Conservation (phyloP, 2,797 vertebrate species). For the Molossus alvarezi region DNA sequence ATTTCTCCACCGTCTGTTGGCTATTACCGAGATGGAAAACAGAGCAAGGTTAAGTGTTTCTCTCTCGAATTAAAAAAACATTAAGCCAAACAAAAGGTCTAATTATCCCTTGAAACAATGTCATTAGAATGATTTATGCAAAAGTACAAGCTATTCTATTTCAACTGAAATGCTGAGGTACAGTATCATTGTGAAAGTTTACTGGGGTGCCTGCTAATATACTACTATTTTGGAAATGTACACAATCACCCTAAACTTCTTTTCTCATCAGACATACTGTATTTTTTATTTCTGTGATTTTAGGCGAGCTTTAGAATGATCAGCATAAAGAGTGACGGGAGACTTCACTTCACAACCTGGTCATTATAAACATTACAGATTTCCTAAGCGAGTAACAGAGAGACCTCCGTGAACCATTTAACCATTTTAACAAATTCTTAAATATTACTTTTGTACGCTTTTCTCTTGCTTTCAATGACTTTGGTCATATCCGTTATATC, state of each 20-base stretch:
- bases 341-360: neutral
- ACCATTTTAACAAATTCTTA: neutral
- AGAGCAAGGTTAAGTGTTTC: slow-evolving; percentile 75
- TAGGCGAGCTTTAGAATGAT: neutral
- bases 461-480: neutral
- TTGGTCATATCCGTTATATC: neutral
- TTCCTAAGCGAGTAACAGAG: neutral
- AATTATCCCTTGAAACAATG: slow-evolving; percentile 52
- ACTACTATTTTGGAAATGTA: neutral
- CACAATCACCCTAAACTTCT: neutral
- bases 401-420: neutral
- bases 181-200: neutral
- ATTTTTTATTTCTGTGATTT: neutral
- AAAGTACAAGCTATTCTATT: slow-evolving; percentile 8
- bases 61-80: slow-evolving; percentile 78
- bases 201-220: neutral
- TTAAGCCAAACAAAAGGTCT: slow-evolving; percentile 76
- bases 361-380: neutral
- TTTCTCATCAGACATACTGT: neutral
- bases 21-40: slow-evolving; percentile 67
- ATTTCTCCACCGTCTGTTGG: slow-evolving; percentile 30
- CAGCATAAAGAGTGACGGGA: neutral
- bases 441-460: neutral
- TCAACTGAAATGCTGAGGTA: slow-evolving; percentile 12
- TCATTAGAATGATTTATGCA: slow-evolving; percentile 54